Evolutionary conservation across 1,140 invertebrate genomes (phyloP).

Genomic region (Macrostomum lignano): DNA sequence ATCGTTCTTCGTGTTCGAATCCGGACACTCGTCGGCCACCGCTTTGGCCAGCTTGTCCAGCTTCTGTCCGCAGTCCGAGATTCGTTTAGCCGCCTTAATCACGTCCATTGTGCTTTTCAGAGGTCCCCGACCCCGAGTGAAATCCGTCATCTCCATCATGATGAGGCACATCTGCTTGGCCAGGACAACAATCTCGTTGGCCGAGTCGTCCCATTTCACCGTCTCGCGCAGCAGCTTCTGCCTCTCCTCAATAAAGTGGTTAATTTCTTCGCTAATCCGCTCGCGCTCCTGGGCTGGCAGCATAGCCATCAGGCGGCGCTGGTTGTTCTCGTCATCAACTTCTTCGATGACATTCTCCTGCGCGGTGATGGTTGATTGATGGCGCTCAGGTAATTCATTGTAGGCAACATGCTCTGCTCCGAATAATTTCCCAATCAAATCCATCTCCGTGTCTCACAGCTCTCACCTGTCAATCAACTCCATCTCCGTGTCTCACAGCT

Average conservation of each 20-base stretch:
- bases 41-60: constrained; percentile 73
- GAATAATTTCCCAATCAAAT: too few species aligned
- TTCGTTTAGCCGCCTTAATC: constrained; percentile 89
- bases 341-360: constrained; percentile 13
- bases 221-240: constrained; percentile 86
- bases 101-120: constrained; percentile 98
- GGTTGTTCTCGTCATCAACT: constrained; percentile 13
- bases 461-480: too few species aligned
- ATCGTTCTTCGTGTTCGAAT: constrained; percentile 88
- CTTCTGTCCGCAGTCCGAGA: constrained; percentile 84
- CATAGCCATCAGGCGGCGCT: constrained; percentile 45
- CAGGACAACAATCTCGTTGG: constrained; percentile 92
- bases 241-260: constrained; percentile 40
- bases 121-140: constrained; percentile 80
- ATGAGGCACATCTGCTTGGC: constrained; percentile 99
- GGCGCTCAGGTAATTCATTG: too few species aligned
- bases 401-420: too few species aligned
- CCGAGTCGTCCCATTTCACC: constrained; percentile 95
- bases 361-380: constrained; percentile 10
- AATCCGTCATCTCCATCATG: constrained; percentile 99
- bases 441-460: too few species aligned
- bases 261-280: constrained; percentile 70
- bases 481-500: too few species aligned
- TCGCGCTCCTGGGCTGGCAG: constrained; percentile 91
- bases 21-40: constrained; percentile 87